phyloP scores from a whole-genome alignment of 2,888 invertebrate species.

The Pinctada fucata region DNA sequence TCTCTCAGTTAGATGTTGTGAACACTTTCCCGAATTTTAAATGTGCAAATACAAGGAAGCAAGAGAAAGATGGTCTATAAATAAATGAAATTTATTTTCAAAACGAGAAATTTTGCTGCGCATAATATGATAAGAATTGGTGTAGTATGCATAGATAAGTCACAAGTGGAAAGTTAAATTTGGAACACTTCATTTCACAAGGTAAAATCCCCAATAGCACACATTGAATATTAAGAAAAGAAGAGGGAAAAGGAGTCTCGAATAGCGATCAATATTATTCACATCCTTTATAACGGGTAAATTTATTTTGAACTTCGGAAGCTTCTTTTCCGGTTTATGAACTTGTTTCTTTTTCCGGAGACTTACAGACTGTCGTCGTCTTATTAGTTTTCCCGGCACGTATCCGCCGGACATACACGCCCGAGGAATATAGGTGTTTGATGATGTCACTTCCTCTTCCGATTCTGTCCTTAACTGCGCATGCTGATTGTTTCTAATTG shows the following conservation, averaged over 20 bases:
- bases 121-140: too few species aligned
- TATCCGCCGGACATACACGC: conserved; percentile 68
- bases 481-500: conserved; percentile 80
- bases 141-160: too few species aligned
- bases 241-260: conserved; percentile 95
- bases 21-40: too few species aligned
- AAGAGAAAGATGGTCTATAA: too few species aligned
- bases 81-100: too few species aligned
- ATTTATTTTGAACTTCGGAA: conserved; percentile 65
- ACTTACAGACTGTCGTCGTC: conserved; percentile 56
- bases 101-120: too few species aligned
- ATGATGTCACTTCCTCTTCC: conserved; percentile 53
- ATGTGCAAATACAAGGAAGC: too few species aligned
- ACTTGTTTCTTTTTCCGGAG: conserved; percentile 21
- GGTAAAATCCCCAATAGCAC: conserved; percentile 92
- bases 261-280: conserved; percentile 98
- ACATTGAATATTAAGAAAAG: conserved; percentile 96
- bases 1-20: too few species aligned
- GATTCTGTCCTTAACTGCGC: conserved; percentile 64
- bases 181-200: conserved; percentile 48
- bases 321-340: conserved; percentile 58
- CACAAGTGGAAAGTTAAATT: too few species aligned
- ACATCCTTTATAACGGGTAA: conserved; percentile 87
- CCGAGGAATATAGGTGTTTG: conserved; percentile 61
- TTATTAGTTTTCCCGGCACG: conserved; percentile 59